These are phyloP conservation scores for Euspilapteryx auroguttella DNA, from an alignment of 2,888 invertebrate species.

Conservation along the genomic window DNA sequence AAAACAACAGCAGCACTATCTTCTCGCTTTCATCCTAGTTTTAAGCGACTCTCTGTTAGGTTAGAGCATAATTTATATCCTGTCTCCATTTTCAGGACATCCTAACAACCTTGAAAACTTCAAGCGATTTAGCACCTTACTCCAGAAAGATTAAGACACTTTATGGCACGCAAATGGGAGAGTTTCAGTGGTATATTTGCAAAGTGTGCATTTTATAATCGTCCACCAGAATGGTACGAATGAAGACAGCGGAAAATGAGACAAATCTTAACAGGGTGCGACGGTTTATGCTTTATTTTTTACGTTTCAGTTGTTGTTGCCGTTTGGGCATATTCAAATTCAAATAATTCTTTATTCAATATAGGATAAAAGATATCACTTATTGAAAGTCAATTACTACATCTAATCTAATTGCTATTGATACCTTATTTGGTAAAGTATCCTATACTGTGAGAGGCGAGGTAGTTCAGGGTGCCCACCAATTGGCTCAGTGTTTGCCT, in stretches of 20 bases:
- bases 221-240: constrained; percentile 15
- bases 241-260: constrained; percentile 16
- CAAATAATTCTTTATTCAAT: too few relatives aligned
- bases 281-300: constrained; percentile 2
- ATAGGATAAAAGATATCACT: too few relatives aligned
- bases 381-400: too few relatives aligned
- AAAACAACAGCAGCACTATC: constrained; percentile 17
- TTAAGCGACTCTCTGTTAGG: constrained; percentile 14
- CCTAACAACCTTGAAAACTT: constrained; percentile 8
- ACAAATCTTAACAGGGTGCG: constrained; percentile 10
- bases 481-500: too few relatives aligned
- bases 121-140: neutral
- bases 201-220: constrained; percentile 20
- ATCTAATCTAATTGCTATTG: too few relatives aligned
- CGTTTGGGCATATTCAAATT: too few relatives aligned
- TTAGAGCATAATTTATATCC: constrained; percentile 21
- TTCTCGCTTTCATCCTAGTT: constrained; percentile 16
- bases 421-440: too few relatives aligned
- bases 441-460: too few relatives aligned
- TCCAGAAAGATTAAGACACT: too few relatives aligned
- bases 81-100: constrained; percentile 12
- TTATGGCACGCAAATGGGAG: too few relatives aligned
- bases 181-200: constrained; percentile 12
- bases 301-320: too few relatives aligned
- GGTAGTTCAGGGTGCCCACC: too few relatives aligned